Percentiles rank a stretch among this genome's conserved stretches.
phyloP scores from a whole-genome alignment of 2,888 invertebrate genomes.

The Cantharis rufa region DNA sequence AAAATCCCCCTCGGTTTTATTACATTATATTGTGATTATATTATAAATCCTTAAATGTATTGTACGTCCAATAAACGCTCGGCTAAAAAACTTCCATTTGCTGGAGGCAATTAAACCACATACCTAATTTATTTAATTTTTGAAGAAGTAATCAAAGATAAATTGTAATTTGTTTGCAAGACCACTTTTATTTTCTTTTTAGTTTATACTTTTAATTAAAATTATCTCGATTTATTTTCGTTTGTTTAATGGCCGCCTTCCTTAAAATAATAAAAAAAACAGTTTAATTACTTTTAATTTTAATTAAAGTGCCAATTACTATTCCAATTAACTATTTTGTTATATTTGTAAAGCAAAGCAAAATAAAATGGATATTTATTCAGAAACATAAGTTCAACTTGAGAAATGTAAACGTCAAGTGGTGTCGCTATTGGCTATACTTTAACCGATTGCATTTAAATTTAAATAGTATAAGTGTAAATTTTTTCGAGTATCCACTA shows the following conservation, averaged over 20 bases:
- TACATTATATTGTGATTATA: slow-evolving; percentile 7
- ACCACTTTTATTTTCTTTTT: background rate
- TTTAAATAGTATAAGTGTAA: background rate
- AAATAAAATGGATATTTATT: background rate
- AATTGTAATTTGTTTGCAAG: background rate
- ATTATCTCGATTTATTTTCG: background rate
- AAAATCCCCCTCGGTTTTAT: slow-evolving; percentile 13
- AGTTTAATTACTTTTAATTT: background rate
- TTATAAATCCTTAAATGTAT: slow-evolving; percentile 2
- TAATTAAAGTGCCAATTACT: background rate
- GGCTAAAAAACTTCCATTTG: background rate
- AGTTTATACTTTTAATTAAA: background rate
- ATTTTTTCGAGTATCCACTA: background rate
- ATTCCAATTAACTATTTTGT: background rate
- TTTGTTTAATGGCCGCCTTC: background rate
- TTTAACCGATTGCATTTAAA: background rate
- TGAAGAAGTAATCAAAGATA: background rate
- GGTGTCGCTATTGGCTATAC: background rate
- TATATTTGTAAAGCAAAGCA: background rate
- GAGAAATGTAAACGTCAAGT: background rate
- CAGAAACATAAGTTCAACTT: background rate
- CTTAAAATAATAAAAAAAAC: background rate
- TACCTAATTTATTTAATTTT: background rate
- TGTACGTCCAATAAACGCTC: background rate
- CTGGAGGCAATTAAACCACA: background rate